A percentile compares a stretch with the other conserved stretches of the same genome.
phyloP scores from a whole-genome alignment of 2,113 vertebrate species.

The Empidonax traillii region DNA sequence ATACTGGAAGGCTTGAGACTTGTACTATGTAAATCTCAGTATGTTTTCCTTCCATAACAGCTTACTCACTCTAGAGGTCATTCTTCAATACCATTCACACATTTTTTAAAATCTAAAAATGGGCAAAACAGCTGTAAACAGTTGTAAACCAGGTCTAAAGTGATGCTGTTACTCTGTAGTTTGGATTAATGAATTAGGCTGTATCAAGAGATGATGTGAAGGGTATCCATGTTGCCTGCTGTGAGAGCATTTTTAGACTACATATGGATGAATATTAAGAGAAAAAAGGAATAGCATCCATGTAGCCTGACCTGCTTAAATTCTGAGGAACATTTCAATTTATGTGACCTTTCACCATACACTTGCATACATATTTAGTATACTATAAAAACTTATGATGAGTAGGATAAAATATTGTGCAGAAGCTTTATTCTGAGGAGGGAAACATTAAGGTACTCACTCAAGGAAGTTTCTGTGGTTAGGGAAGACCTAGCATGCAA shows the following conservation, averaged over 20 bases:
- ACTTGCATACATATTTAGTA: not conserved
- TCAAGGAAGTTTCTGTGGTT: not conserved
- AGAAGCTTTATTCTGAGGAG: not conserved
- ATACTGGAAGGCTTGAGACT: not conserved
- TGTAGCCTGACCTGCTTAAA: not conserved
- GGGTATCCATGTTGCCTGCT: not conserved
- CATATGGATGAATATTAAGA: not conserved
- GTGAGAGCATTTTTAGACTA: not conserved
- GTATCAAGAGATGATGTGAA: not conserved
- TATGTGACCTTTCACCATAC: not conserved
- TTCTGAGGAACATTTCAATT: not conserved
- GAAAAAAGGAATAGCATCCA: not conserved
- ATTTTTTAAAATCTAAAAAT: not conserved
- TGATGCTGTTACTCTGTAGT: not conserved
- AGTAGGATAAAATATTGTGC: not conserved
- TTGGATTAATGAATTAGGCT: not conserved
- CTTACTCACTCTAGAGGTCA: not conserved
- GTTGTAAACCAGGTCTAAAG: not conserved
- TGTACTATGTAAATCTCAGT: not conserved
- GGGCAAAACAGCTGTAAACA: not conserved
- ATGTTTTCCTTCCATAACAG: not conserved
- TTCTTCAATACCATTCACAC: not conserved
- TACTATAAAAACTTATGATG: not conserved
- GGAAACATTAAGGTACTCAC: not conserved
- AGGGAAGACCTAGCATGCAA: not conserved